A percentile compares a stretch with the other conserved stretches of the same genome.
Conservation (phyloP, 23 tunicate species). For the Oikopleura dioica region DNA sequence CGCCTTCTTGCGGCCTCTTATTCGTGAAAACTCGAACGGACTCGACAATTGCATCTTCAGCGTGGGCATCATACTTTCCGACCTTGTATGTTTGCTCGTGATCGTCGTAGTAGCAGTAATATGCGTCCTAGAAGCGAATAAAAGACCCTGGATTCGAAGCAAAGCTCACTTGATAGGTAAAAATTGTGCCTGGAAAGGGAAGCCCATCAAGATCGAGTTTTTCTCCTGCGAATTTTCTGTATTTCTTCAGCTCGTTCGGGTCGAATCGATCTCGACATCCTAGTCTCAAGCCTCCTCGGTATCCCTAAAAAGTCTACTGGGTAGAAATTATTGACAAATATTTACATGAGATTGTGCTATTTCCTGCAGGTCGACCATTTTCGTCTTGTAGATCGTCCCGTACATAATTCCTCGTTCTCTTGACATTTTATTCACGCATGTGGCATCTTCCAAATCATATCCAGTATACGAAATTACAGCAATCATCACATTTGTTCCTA, state of each 20-base stretch:
- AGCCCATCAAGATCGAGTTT: constrained; percentile 42
- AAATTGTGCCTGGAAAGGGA: constrained; percentile 46
- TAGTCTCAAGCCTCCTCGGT: neutral
- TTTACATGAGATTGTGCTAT: neutral
- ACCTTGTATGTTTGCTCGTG: neutral
- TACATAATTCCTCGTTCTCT: constrained; percentile 58
- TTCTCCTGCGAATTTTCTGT: constrained; percentile 13
- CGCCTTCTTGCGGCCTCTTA: neutral
- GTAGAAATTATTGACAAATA: no score
- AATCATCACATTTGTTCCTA: constrained; percentile 72
- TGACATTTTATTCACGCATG: constrained; percentile 64
- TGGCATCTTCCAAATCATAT: constrained; percentile 97
- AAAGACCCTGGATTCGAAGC: no score
- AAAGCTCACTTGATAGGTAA: neutral
- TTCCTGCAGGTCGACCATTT: constrained; percentile 34
- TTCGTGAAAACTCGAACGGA: neutral
- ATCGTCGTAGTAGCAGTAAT: neutral
- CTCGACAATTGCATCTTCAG: constrained; percentile 12
- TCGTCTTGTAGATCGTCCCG: constrained; percentile 54
- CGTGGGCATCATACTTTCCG: neutral
- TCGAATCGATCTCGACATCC: neutral
- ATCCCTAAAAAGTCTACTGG: no score
- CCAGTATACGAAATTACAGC: constrained; percentile 98
- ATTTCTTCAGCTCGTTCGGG: neutral
- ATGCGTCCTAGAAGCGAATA: no score